These are phyloP conservation scores for Coluber constrictor DNA, from an alignment of 2,797 vertebrate species.

Conservation along the genomic window DNA sequence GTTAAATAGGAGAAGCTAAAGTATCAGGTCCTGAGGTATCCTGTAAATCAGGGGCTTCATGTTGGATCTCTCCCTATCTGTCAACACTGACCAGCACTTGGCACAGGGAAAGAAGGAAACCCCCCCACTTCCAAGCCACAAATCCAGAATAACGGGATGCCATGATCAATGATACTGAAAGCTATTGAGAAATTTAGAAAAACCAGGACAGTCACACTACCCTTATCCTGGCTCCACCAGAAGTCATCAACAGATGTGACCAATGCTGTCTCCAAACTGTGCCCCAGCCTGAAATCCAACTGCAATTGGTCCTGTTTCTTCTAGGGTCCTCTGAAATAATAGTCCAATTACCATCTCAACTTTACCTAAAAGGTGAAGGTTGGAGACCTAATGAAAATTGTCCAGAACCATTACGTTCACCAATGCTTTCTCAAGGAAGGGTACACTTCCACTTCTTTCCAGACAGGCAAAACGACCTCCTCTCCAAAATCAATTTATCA, in stretches of 20 bases:
- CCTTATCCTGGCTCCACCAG: background rate
- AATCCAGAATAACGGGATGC: background rate
- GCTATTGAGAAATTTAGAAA: background rate
- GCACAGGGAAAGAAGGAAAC: background rate
- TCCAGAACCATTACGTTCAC: background rate
- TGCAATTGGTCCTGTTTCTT: background rate
- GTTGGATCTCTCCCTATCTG: background rate
- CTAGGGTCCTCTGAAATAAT: background rate
- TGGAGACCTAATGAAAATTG: background rate
- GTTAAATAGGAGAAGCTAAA: background rate
- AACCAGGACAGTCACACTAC: background rate
- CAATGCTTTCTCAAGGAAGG: background rate
- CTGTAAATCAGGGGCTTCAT: background rate
- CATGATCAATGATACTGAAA: background rate
- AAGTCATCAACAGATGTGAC: background rate
- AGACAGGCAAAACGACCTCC: background rate
- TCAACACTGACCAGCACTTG: background rate
- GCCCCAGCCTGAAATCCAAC: background rate
- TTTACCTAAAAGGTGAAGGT: background rate
- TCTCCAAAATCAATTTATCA: background rate
- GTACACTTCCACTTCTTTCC: background rate
- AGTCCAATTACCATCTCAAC: too few species aligned
- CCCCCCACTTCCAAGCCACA: background rate
- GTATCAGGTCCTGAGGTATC: background rate
- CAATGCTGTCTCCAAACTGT: background rate